Conservation (phyloP, 2,888 invertebrate genomes). For the Cephalotes varians region DNA sequence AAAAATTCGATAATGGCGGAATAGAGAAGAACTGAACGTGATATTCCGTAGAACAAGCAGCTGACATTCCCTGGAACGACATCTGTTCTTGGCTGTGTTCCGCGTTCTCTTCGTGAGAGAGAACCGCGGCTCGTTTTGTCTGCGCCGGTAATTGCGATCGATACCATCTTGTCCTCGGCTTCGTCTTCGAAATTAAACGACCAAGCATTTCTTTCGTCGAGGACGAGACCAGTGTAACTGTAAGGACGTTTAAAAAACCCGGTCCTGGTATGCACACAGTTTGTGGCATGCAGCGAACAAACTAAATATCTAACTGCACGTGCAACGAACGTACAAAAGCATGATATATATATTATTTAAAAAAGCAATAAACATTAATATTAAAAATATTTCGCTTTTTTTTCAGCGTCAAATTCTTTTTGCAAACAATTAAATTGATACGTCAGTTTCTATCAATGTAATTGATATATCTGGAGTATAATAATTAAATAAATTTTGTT, state of each 20-base stretch:
- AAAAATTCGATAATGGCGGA: slow-evolving; percentile 65
- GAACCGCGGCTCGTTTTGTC: slow-evolving; percentile 69
- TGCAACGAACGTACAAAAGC: slow-evolving; percentile 40
- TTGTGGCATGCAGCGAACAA: slow-evolving; percentile 38
- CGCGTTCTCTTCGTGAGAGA: slow-evolving; percentile 77
- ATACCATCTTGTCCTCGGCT: slow-evolving; percentile 64
- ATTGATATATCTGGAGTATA: neutral
- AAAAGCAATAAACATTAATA: neutral
- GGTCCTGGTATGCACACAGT: slow-evolving; percentile 60
- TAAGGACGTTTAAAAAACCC: slow-evolving; percentile 70
- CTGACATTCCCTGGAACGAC: slow-evolving; percentile 80
- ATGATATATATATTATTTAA: neutral
- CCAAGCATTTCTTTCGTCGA: slow-evolving; percentile 64
- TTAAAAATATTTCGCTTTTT: neutral
- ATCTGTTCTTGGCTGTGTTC: slow-evolving; percentile 81
- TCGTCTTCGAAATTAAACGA: slow-evolving; percentile 75
- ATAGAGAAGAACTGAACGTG: slow-evolving; percentile 68
- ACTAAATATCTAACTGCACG: slow-evolving; percentile 35
- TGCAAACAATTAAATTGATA: neutral
- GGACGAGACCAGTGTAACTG: slow-evolving; percentile 60
- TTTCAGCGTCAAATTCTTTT: neutral
- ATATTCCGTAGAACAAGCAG: slow-evolving; percentile 63
- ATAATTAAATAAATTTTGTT: slow-evolving; percentile 6
- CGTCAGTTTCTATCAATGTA: neutral
- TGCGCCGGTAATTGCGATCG: slow-evolving; percentile 75